Percentiles rank a stretch among this genome's conserved stretches.
Conservation (phyloP, 1,140 invertebrate genomes). For the Drosophila tani region DNA sequence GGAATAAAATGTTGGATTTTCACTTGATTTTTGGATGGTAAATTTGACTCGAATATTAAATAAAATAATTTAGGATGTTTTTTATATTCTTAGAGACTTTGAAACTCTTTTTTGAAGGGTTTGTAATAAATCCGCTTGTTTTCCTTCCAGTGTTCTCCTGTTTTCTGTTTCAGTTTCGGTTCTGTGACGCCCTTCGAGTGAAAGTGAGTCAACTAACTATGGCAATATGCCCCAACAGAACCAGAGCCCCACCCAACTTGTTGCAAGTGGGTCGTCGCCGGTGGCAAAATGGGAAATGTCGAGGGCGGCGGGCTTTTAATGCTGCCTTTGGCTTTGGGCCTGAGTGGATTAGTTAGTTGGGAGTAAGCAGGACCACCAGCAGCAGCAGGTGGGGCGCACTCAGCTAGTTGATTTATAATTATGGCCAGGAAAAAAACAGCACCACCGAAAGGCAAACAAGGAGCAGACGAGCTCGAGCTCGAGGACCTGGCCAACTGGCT, state of each 20-base stretch:
- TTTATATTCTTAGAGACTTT: background rate
- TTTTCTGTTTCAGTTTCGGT: slow-evolving; percentile 37
- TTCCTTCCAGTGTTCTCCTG: background rate
- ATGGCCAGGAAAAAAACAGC: slow-evolving; percentile 46
- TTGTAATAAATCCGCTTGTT: background rate
- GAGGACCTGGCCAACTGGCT: slow-evolving; percentile 21
- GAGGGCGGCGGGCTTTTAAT: slow-evolving; percentile 52
- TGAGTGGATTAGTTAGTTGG: slow-evolving; percentile 75
- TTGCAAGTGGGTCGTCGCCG: slow-evolving; percentile 73
- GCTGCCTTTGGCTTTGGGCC: slow-evolving; percentile 59
- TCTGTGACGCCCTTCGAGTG: slow-evolving; percentile 45
- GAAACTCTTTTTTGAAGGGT: background rate
- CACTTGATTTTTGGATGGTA: background rate
- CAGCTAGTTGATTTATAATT: slow-evolving; percentile 80
- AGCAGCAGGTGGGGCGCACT: slow-evolving; percentile 42
- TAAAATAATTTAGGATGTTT: too few species aligned
- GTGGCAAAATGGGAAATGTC: slow-evolving; percentile 16
- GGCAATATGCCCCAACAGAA: slow-evolving; percentile 31
- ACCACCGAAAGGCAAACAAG: slow-evolving; percentile 19
- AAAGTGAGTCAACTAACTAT: slow-evolving; percentile 61
- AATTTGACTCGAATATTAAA: too few species aligned
- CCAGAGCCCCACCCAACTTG: slow-evolving; percentile 50
- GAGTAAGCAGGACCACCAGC: slow-evolving; percentile 34
- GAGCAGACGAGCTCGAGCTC: slow-evolving; percentile 18
- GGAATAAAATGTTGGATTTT: background rate